phyloP scores from a whole-genome alignment of 2,797 vertebrate species.

The Enoplosus armatus region DNA sequence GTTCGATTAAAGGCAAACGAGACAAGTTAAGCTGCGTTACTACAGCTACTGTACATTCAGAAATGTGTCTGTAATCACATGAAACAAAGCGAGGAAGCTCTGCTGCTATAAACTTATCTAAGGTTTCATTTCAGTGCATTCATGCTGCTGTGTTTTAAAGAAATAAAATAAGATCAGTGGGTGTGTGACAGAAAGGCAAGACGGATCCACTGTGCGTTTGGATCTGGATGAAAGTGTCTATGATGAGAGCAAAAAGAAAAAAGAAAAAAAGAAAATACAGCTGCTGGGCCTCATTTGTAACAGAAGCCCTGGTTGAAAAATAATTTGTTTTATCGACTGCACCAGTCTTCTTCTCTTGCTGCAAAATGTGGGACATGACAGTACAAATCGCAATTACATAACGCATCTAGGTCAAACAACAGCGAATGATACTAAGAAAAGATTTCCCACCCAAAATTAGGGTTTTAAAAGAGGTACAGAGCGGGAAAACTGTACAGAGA shows the following conservation, averaged over 20 bases:
- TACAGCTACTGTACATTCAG: not conserved
- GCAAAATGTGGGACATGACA: constrained; percentile 55
- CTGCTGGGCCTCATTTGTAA: constrained; percentile 46
- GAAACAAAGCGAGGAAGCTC: constrained; percentile 20
- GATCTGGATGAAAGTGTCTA: constrained; percentile 47
- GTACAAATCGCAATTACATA: constrained; percentile 49
- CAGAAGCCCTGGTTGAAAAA: constrained; percentile 10
- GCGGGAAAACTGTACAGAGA: not conserved
- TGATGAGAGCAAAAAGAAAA: constrained; percentile 18
- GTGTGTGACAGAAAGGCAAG: constrained; percentile 47
- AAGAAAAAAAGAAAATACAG: constrained; percentile 16
- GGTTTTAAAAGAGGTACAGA: not conserved
- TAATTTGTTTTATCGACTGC: constrained; percentile 48
- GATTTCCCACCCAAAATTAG: constrained; percentile 25
- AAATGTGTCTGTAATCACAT: constrained; percentile 16
- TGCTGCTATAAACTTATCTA: constrained; percentile 11
- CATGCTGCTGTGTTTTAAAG: constrained; percentile 7
- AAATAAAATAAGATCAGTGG: constrained; percentile 44
- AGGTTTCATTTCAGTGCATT: constrained; percentile 19
- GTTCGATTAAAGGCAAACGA: not conserved
- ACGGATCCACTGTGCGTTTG: constrained; percentile 33
- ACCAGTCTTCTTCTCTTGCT: constrained; percentile 27
- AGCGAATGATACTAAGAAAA: constrained; percentile 14
- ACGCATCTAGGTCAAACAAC: constrained; percentile 53
- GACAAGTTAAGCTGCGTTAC: not conserved